A percentile compares a stretch with the other conserved stretches of the same genome.
Conservation (phyloP, 2,113 vertebrate species). For the Haplochromis burtoni region DNA sequence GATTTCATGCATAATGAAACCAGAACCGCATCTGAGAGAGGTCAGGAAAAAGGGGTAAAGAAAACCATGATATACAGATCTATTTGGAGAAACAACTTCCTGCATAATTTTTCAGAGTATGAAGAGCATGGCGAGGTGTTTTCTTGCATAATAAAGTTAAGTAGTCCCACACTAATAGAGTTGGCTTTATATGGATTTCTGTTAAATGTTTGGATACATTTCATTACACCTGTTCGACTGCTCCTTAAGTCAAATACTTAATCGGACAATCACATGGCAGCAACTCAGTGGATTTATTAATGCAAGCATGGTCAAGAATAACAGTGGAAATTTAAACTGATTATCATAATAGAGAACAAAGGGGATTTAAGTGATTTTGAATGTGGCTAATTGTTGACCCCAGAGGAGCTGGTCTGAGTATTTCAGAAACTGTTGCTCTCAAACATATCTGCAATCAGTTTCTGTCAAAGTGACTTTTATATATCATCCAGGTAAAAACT, state of each 20-base stretch:
- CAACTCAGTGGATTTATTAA: not conserved
- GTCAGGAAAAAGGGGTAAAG: not conserved
- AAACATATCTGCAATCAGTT: not conserved
- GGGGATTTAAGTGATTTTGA: not conserved
- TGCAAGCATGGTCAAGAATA: not conserved
- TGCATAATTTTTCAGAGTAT: not conserved
- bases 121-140: not conserved
- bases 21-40: not conserved
- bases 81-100: not conserved
- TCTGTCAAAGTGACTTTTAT: not conserved
- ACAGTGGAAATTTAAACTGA: rapidly evolving
- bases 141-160: not conserved
- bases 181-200: not conserved
- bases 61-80: not conserved
- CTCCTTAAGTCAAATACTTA: not conserved
- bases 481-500: not conserved
- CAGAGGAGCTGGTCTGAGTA: not conserved
- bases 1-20: not conserved
- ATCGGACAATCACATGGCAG: not conserved
- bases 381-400: rapidly evolving
- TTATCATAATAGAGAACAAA: not conserved
- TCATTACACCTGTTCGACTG: rapidly evolving
- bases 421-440: not conserved
- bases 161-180: not conserved
- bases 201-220: not conserved